These are phyloP conservation scores for Oscheius myriophilus DNA, from an alignment of 2,888 invertebrate species.

Conservation along the genomic window DNA sequence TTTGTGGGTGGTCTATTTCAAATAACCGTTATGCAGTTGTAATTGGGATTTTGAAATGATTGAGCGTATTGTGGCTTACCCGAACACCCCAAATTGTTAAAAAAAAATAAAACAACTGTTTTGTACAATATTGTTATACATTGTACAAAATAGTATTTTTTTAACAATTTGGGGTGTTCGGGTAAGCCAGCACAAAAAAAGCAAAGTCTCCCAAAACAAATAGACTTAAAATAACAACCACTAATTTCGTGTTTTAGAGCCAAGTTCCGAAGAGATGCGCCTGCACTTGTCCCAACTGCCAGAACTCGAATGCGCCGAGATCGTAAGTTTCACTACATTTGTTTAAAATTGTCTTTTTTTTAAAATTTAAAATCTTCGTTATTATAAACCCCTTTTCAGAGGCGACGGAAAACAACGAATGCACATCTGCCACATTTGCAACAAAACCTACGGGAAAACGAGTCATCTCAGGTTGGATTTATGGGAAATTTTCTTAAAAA, in stretches of 20 bases:
- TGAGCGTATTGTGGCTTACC: too few relatives aligned
- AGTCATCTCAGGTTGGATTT: constrained; percentile 30
- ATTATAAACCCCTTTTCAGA: constrained; percentile 38
- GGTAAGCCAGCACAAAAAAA: too few relatives aligned
- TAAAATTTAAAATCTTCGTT: neutral
- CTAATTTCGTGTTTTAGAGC: constrained; percentile 26
- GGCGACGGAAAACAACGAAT: constrained; percentile 60
- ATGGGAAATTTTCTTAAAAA: neutral
- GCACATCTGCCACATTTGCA: constrained; percentile 68
- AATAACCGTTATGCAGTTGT: too few relatives aligned
- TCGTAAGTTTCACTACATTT: constrained; percentile 35
- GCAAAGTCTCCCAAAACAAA: too few relatives aligned
- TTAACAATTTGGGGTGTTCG: too few relatives aligned
- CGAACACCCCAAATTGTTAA: too few relatives aligned
- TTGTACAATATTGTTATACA: too few relatives aligned
- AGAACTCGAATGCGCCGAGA: constrained; percentile 45
- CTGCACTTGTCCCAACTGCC: constrained; percentile 95
- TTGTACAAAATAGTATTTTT: too few relatives aligned
- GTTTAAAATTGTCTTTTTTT: neutral
- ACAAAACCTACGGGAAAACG: constrained; percentile 65
- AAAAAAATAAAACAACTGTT: too few relatives aligned
- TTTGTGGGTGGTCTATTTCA: too few relatives aligned
- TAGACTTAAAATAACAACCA: too few relatives aligned
- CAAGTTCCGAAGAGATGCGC: constrained; percentile 80
- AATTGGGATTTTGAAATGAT: too few relatives aligned